These are phyloP conservation scores for Pteruthius melanotis DNA, from an alignment of 2,113 vertebrate species.

Conservation along the genomic window DNA sequence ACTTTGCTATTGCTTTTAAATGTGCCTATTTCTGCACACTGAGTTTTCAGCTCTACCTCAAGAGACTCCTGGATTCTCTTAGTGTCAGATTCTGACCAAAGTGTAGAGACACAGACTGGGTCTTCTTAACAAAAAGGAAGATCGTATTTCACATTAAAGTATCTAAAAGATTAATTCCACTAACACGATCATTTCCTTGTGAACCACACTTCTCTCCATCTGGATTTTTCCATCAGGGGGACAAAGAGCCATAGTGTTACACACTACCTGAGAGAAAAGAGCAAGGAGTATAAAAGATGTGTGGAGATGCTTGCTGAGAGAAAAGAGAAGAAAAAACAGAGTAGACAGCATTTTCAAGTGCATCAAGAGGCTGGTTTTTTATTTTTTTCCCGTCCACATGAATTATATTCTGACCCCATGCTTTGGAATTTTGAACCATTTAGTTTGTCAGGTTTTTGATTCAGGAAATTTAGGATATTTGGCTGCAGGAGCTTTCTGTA, in stretches of 20 bases:
- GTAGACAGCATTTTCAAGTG: not conserved
- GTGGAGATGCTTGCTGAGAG: not conserved
- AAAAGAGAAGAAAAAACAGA: not conserved
- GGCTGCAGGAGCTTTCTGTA: not conserved
- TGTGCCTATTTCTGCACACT: conserved; percentile 24
- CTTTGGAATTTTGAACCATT: not conserved
- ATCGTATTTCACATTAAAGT: conserved; percentile 42
- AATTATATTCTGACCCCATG: not conserved
- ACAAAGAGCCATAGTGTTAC: conserved; percentile 32
- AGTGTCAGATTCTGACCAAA: not conserved
- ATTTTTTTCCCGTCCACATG: not conserved
- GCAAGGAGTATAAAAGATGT: not conserved
- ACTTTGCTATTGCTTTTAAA: conserved; percentile 64
- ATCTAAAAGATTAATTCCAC: conserved; percentile 45
- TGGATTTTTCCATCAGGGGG: conserved; percentile 46
- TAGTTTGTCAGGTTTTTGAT: not conserved
- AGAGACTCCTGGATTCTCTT: conserved; percentile 26
- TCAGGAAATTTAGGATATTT: not conserved
- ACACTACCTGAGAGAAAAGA: conserved; percentile 3
- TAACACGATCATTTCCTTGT: conserved; percentile 20
- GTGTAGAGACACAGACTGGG: not conserved
- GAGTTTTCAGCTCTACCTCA: conserved; percentile 44
- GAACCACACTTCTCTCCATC: conserved; percentile 39
- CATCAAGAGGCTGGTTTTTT: not conserved
- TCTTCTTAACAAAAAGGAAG: conserved; percentile 42